phyloP scores from a whole-genome alignment of 2,113 vertebrate genomes.

The Chlorodrepanis virens region DNA sequence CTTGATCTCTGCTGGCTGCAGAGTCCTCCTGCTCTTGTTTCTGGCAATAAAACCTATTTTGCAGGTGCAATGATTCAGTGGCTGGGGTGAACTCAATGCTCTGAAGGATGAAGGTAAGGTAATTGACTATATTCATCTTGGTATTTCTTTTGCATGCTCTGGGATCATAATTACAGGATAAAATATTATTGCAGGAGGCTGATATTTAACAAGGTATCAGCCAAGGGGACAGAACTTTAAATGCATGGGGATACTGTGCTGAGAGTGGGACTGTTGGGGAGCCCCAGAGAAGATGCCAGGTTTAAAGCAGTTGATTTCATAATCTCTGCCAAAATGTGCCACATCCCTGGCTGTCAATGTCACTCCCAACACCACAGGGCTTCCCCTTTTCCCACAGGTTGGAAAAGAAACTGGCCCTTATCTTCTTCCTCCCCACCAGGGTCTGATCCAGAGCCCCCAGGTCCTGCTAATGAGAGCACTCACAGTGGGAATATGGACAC shows the following conservation, averaged over 20 bases:
- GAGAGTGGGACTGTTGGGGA: background rate
- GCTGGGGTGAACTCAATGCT: background rate
- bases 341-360: background rate
- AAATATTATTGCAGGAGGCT: background rate
- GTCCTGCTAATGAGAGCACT: background rate
- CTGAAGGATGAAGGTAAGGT: slow-evolving; percentile 51
- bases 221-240: background rate
- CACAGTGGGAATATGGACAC: background rate
- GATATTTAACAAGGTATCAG: background rate
- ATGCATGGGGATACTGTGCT: rapidly evolving
- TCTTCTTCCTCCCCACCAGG: background rate
- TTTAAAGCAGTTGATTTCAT: background rate
- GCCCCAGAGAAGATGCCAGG: background rate
- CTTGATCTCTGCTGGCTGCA: background rate
- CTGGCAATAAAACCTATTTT: slow-evolving; percentile 17
- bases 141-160: background rate
- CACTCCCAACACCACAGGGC: background rate
- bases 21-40: background rate
- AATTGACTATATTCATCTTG: slow-evolving; percentile 54
- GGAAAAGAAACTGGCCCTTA: background rate
- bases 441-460: background rate
- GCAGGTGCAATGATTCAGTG: slow-evolving; percentile 25
- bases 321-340: background rate
- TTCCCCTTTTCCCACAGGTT: background rate
- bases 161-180: slow-evolving; percentile 20